Evolutionary conservation across 2,113 vertebrate genomes (phyloP).

Genomic region (Sinocyclocheilus anshuiensis): DNA sequence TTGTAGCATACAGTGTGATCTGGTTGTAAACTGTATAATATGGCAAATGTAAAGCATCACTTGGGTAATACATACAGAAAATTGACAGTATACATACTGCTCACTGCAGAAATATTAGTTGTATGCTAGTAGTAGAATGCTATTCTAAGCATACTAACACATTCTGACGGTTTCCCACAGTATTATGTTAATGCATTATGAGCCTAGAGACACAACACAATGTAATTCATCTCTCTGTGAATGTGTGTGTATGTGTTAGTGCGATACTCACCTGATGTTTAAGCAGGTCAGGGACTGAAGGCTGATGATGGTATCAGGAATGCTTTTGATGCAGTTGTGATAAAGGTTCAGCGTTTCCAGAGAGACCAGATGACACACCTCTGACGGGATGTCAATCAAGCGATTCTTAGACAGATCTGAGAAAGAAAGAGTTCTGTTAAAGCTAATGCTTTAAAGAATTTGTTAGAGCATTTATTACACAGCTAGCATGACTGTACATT

Average conservation of each 20-base stretch:
- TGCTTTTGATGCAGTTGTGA: slow-evolving; percentile 93
- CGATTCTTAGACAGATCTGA: slow-evolving; percentile 95
- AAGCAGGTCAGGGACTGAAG: slow-evolving; percentile 90
- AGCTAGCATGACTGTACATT: background rate
- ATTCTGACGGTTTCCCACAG: background rate
- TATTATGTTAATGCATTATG: background rate
- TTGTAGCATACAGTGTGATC: background rate
- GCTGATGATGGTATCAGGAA: slow-evolving; percentile 87
- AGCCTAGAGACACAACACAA: background rate
- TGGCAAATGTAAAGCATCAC: background rate
- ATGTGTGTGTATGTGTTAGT: background rate
- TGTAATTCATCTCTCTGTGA: background rate
- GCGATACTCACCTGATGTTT: slow-evolving; percentile 85
- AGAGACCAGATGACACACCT: slow-evolving; percentile 89
- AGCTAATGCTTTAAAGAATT: background rate
- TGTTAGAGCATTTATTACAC: background rate
- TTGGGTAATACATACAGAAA: background rate
- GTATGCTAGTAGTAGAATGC: background rate
- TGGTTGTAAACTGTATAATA: background rate
- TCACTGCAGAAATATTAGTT: background rate
- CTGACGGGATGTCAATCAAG: slow-evolving; percentile 85
- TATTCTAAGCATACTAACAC: background rate
- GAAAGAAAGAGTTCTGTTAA: slow-evolving; percentile 11
- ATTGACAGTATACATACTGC: background rate
- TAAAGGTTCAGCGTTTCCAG: slow-evolving; percentile 92